Evolutionary conservation across 2,113 vertebrate species (phyloP), one percentile per base, ranked within the genome.

Genomic region (Apeltes quadracus): DNA sequence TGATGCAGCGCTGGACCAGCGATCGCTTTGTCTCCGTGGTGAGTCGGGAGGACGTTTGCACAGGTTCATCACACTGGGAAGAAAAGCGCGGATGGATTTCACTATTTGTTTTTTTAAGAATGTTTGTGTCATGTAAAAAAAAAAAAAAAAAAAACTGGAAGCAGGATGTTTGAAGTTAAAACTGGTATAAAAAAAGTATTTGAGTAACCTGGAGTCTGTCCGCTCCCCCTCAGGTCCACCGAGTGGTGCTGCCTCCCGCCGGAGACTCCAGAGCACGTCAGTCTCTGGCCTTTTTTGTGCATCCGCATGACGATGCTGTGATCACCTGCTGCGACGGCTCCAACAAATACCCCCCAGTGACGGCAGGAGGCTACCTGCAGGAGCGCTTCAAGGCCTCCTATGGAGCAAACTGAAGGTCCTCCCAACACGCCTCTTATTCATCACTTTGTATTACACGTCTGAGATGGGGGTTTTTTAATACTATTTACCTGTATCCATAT

Each of bases 1-100:
- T 94, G 69, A 90, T 95, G 92, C 93, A 95, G 88, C 85, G 93
- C 46, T 95, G 93, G 94, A 94, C 93, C 32, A 84, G 79, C 10
- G 90, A 95, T 16, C 15, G 27, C 18, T 91, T 93, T 10, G 23
- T 94, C 29, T 94, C 94, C 23, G 89, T 80, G 69, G 94, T 95
- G 81, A 90, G 90, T 78, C n/a, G 13, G 36, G 16, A 25, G 3
- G 9, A 20, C 10, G 7, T 7, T 51, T 43, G 32, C 38, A 0
- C 41, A 70, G 18, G 43, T 25, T 34, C 38, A 25, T 23, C 10
- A 27, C 43, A 61, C 39, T 22, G 23, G n/a, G 16, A 55, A 16
- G 22, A 44, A 32, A 63, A 0, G 11, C 5, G 32, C 15, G 2
- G 18, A 20, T 34, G 20, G 44, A 20, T 48, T 20, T n/a, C 13